These are phyloP conservation scores for Troglohyphantes excavatus DNA, from an alignment of 2,888 invertebrate genomes.

Conservation along the genomic window DNA sequence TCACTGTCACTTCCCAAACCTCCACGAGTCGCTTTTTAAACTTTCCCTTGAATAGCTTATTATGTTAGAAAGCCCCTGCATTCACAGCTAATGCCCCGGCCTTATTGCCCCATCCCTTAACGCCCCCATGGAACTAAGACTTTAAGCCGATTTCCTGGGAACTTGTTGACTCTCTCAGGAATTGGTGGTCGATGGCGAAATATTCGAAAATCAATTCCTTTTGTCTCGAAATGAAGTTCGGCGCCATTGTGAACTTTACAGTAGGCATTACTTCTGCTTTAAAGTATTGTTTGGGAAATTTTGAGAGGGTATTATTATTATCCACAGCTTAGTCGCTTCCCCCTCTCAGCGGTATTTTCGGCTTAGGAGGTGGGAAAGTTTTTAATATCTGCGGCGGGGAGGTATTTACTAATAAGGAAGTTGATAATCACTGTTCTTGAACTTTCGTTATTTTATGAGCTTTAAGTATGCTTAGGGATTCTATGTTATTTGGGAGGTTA, in stretches of 20 bases:
- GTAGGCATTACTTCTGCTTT: slow-evolving; percentile 7
- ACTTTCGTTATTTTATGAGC: not conserved
- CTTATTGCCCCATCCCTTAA: slow-evolving; percentile 36
- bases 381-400: not conserved
- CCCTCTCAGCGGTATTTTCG: not conserved
- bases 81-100: slow-evolving; percentile 33
- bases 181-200: slow-evolving; percentile 18
- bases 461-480: no score
- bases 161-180: slow-evolving; percentile 62
- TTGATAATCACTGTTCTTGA: not conserved
- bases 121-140: slow-evolving; percentile 43
- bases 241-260: not conserved
- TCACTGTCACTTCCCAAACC: slow-evolving; percentile 18
- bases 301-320: not conserved
- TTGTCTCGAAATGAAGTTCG: slow-evolving; percentile 50
- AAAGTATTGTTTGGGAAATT: not conserved
- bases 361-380: not conserved
- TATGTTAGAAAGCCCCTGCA: slow-evolving; percentile 23
- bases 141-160: slow-evolving; percentile 60
- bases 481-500: no score
- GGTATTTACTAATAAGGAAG: not conserved
- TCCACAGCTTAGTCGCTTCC: not conserved
- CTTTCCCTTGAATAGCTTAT: slow-evolving; percentile 33
- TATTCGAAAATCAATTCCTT: slow-evolving; percentile 60
- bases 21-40: slow-evolving; percentile 7